Conservation (phyloP, 2,113 vertebrate genomes). For the Calidris pygmaea region DNA sequence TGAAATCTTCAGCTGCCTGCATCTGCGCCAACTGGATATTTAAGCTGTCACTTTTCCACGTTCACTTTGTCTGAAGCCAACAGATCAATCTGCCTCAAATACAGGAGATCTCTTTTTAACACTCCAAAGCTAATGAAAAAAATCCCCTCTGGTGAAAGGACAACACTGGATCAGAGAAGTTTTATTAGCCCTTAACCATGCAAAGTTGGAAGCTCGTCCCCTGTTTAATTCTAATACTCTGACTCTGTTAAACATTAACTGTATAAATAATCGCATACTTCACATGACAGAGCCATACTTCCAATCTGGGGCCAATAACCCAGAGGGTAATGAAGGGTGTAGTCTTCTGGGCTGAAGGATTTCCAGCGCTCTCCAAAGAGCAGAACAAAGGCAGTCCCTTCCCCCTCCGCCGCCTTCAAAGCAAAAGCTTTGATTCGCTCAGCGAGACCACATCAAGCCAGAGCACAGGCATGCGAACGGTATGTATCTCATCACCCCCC, state of each 20-base stretch:
- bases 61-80: slow-evolving; percentile 36
- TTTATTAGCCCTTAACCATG: slow-evolving; percentile 56
- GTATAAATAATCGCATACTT: slow-evolving; percentile 67
- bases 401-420: slow-evolving; percentile 49
- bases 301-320: slow-evolving; percentile 61
- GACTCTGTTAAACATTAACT: slow-evolving; percentile 68
- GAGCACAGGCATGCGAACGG: slow-evolving; percentile 20
- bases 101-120: slow-evolving; percentile 30
- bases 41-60: background rate
- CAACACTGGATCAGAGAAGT: slow-evolving; percentile 42
- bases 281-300: slow-evolving; percentile 54
- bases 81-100: slow-evolving; percentile 48
- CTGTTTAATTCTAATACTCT: slow-evolving; percentile 59
- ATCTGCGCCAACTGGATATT: background rate
- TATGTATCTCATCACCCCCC: slow-evolving; percentile 19
- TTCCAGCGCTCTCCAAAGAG: slow-evolving; percentile 31
- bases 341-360: slow-evolving; percentile 51
- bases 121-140: slow-evolving; percentile 53
- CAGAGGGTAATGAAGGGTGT: slow-evolving; percentile 58
- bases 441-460: slow-evolving; percentile 51
- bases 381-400: slow-evolving; percentile 63
- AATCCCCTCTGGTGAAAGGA: slow-evolving; percentile 45
- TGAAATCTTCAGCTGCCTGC: background rate
- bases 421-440: slow-evolving; percentile 35
- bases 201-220: slow-evolving; percentile 39